Conservation (phyloP, 1,140 invertebrate species). For the Zophobas atratus region DNA sequence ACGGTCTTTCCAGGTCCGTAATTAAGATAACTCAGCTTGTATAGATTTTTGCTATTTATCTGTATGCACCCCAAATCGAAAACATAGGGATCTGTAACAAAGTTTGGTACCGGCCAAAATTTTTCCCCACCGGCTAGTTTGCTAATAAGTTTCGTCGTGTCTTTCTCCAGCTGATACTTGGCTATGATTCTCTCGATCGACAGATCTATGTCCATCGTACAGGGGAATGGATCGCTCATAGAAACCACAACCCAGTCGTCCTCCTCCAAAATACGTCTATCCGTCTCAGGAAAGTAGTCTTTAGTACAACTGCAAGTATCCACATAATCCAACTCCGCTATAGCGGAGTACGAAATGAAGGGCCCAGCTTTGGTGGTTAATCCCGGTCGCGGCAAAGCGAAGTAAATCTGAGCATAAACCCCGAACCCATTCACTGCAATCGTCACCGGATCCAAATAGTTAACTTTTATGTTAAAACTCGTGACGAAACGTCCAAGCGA, state of each 20-base stretch:
- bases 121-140: slow-evolving; percentile 52
- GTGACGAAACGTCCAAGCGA: slow-evolving; percentile 60
- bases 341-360: slow-evolving; percentile 61
- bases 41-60: slow-evolving; percentile 61
- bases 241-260: slow-evolving; percentile 47
- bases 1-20: slow-evolving; percentile 64
- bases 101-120: slow-evolving; percentile 61
- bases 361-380: slow-evolving; percentile 51
- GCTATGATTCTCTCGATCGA: slow-evolving; percentile 67
- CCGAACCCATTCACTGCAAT: slow-evolving; percentile 65
- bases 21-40: slow-evolving; percentile 64
- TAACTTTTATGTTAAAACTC: slow-evolving; percentile 60
- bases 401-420: slow-evolving; percentile 67
- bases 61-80: slow-evolving; percentile 67
- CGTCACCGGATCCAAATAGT: slow-evolving; percentile 60
- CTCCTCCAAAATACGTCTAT: slow-evolving; percentile 36
- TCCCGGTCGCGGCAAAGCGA: slow-evolving; percentile 59
- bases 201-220: slow-evolving; percentile 67
- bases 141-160: slow-evolving; percentile 55
- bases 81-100: slow-evolving; percentile 64
- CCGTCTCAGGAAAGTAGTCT: slow-evolving; percentile 19
- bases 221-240: slow-evolving; percentile 56
- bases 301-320: background rate
- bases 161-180: slow-evolving; percentile 59
- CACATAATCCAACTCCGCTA: slow-evolving; percentile 54